These are phyloP conservation scores for Spongia lamella DNA, from an alignment of 37 sponge, comb jelly and placozoan species.

Conservation along the genomic window DNA sequence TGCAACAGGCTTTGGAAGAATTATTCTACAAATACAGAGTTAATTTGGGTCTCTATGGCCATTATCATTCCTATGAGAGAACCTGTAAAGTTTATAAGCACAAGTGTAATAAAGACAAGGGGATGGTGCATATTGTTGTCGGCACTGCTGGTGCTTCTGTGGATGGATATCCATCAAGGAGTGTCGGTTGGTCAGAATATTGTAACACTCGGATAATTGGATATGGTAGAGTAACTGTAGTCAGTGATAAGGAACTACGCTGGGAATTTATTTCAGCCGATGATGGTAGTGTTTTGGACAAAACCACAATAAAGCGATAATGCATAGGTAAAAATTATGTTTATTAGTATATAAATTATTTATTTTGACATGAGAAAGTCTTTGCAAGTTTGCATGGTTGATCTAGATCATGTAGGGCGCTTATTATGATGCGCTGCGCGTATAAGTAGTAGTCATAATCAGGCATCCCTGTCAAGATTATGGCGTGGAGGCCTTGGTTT, in stretches of 20 bases:
- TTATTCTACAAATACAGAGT: conserved; percentile 59
- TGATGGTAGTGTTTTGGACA: conserved; percentile 24
- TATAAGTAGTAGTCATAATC: too few relatives aligned
- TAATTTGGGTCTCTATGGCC: conserved; percentile 56
- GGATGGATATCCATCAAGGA: conserved; percentile 10
- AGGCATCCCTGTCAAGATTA: conserved; percentile 2
- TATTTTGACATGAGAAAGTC: too few relatives aligned
- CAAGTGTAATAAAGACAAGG: conserved; percentile 17
- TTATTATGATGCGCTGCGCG: too few relatives aligned
- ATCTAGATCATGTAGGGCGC: too few relatives aligned
- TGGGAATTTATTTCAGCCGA: conserved; percentile 42
- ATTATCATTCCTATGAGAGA: conserved; percentile 72
- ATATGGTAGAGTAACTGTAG: conserved; percentile 36
- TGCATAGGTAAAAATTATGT: too few relatives aligned
- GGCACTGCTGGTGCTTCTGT: conserved; percentile 53
- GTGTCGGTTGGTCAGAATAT: conserved; percentile 40
- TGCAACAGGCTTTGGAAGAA: conserved; percentile 45
- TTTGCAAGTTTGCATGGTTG: too few relatives aligned
- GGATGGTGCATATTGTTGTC: conserved; percentile 55
- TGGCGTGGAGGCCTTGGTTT: conserved; percentile 65
- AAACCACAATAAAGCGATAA: too few relatives aligned
- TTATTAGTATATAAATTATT: too few relatives aligned
- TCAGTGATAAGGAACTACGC: conserved; percentile 6
- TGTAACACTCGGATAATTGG: conserved; percentile 16
- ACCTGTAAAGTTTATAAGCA: conserved; percentile 49